Conservation (phyloP, 2,888 invertebrate species). For the Lagria hirta region DNA sequence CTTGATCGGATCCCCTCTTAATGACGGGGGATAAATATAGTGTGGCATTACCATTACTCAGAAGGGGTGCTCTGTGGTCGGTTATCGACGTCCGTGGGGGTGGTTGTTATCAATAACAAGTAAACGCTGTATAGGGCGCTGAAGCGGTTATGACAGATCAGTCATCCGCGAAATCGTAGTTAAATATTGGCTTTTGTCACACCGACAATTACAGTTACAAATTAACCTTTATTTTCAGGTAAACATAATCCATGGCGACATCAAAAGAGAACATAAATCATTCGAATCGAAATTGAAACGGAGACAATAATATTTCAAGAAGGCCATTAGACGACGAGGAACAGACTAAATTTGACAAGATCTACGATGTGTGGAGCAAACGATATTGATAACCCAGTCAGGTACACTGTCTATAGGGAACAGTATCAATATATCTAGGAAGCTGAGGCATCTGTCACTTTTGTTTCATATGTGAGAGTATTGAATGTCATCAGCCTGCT, state of each 20-base stretch:
- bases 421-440: slow-evolving; percentile 46
- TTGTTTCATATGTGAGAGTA: slow-evolving; percentile 40
- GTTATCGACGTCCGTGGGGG: slow-evolving; percentile 31
- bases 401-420: slow-evolving; percentile 47
- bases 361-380: slow-evolving; percentile 44
- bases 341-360: slow-evolving; percentile 48
- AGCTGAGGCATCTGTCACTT: slow-evolving; percentile 44
- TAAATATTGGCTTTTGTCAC: slow-evolving; percentile 40
- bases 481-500: slow-evolving; percentile 43
- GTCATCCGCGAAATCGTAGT: slow-evolving; percentile 44
- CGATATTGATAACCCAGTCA: slow-evolving; percentile 50
- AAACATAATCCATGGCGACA: slow-evolving; percentile 9
- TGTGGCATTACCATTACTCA: slow-evolving; percentile 26
- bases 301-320: slow-evolving; percentile 49
- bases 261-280: slow-evolving; percentile 19
- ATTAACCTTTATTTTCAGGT: slow-evolving; percentile 32
- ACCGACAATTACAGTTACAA: slow-evolving; percentile 43
- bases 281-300: slow-evolving; percentile 37
- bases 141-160: slow-evolving; percentile 45
- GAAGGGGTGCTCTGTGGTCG: slow-evolving; percentile 31
- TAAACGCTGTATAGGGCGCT: slow-evolving; percentile 41
- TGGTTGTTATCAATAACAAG: slow-evolving; percentile 43
- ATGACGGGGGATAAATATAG: slow-evolving; percentile 29
- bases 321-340: slow-evolving; percentile 46
- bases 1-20: slow-evolving; percentile 26